Base-by-base conservation (phyloP, 2,113 vertebrate genomes). In the Nothobranchius furzeri region DNA sequence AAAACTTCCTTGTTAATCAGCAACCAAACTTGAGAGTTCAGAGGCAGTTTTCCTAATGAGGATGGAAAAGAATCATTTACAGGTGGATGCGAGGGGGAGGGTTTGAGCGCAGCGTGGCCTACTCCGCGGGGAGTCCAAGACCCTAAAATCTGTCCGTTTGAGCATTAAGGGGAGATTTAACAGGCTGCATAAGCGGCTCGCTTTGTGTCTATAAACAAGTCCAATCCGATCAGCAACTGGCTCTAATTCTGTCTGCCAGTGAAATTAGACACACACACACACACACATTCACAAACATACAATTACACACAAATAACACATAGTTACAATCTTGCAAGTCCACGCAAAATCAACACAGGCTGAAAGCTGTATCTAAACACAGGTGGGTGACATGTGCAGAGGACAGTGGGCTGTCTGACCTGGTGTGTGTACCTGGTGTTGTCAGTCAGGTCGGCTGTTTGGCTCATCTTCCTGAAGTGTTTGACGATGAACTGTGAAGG, bases 161-260 rank as follows among this genome's bases (percentile, higher is more conserved):
- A 88, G 90, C 91, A 92, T 93, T 94, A 93, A 92, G 91, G 92
- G 85, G 67, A 89, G 94, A 91, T 94, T 95, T 94, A 93, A 88
- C 91, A 88, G 85, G 85, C 88, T 81, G 90, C 86, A 67, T 91
- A 90, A 93, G 93, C 91, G 67, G 90, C 92, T 93, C 76, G 75
- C 60, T 79, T 82, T 65, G 73, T 92, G 92, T 93, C 93, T 93
- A 92, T 93, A 94, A 94, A 92, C 93, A 93, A 93, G 90, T 87
- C 89, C 92, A 94, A 92, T 94, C 92, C 89, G 87, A 91, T 93
- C 91, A 92, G 93, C 90, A 91, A 83, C 90, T 89, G 92, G 80
- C 89, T 93, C 83, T 93, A 91, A 92, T 93, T 91, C 92, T 87
- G 90, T 89, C 92, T 92, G 93, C 90, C 85, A 81, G 91, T 87